Conservation (phyloP, 1,140 invertebrate genomes). For the Chironomus tepperi region DNA sequence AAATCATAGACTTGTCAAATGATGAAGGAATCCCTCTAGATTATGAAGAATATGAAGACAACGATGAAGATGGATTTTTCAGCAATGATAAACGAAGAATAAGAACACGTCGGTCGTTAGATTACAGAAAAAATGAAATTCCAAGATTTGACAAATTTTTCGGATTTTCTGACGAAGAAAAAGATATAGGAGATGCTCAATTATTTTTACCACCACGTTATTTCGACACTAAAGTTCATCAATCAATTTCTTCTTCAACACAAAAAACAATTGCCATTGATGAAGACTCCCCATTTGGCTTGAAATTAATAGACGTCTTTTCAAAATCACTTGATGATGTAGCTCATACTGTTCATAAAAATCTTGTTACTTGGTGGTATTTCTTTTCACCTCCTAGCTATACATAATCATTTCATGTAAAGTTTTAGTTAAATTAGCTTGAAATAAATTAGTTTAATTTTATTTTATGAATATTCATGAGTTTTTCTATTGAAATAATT, state of each 20-base stretch:
- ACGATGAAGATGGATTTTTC: constrained; percentile 7
- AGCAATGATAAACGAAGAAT: not conserved
- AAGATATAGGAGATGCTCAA: not conserved
- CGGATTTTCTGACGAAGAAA: not conserved
- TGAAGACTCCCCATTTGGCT: not conserved
- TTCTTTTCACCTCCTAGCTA: not conserved
- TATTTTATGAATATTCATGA: too few relatives aligned
- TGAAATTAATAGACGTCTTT: not conserved
- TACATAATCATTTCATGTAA: too few relatives aligned
- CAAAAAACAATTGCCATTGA: not conserved
- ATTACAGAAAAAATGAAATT: constrained; percentile 19
- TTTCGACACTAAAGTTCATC: not conserved
- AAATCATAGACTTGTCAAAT: constrained; percentile 4
- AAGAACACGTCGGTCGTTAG: not conserved
- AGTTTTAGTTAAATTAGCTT: too few relatives aligned
- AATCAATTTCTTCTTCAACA: not conserved
- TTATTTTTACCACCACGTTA: not conserved
- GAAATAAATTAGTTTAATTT: too few relatives aligned
- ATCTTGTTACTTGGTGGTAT: not conserved
- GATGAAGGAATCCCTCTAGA: not conserved
- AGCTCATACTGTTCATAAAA: not conserved
- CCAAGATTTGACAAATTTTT: not conserved
- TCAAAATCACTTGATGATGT: constrained; percentile 2
- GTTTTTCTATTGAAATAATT: too few relatives aligned
- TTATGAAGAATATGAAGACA: not conserved